Evolutionary conservation across 1,140 invertebrate species (phyloP), one percentile per base, ranked within the genome.

Genomic region (Sinella curviseta): DNA sequence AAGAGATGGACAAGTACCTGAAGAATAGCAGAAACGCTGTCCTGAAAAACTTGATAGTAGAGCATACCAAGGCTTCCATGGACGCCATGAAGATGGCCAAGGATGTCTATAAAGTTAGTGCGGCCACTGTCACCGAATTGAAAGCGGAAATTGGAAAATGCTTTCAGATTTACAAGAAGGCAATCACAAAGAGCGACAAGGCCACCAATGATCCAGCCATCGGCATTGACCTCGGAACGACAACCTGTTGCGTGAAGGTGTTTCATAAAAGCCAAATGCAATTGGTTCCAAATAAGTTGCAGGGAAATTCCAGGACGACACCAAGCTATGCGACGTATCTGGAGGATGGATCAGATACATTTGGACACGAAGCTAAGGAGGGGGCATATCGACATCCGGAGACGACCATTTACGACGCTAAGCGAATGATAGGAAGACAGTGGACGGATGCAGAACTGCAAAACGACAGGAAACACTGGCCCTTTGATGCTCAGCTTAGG

Each of bases 371-470:
- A 17, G 57, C 57, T 3, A 60, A 60, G 24, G 4, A 60, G 24
- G 3, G 24, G 4, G 24, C 57, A 60, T n/a, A 60, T 60, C 8
- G 4, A 26, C 8, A 60, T 26, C 57, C 24, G 24, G 24, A 26
- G 24, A 60, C 8, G 8, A 60, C 57, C 8, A 60, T 60, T 60
- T 60, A 17, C 24, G 57, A 60, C 24, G 57, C 24, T 4, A 91
- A 91, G 80, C 86, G 90, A 70, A 81, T 91, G 48, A 90, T 91
- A 86, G 90, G 90, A n/a, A 85, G 90, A 33, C 86, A 86, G 35
- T 91, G 87, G 86, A 85, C 86, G 35, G 90, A 91, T 79, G 84
- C 84, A 30, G 85, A 86, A 34, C 89, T 91, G 1, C 89, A 91
- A 81, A 78, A 85, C 74, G 90, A 91, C 83, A 86, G 90, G 28